These are phyloP conservation scores for Cotesia chilonis DNA, from an alignment of 1,140 invertebrate species.

Conservation along the genomic window DNA sequence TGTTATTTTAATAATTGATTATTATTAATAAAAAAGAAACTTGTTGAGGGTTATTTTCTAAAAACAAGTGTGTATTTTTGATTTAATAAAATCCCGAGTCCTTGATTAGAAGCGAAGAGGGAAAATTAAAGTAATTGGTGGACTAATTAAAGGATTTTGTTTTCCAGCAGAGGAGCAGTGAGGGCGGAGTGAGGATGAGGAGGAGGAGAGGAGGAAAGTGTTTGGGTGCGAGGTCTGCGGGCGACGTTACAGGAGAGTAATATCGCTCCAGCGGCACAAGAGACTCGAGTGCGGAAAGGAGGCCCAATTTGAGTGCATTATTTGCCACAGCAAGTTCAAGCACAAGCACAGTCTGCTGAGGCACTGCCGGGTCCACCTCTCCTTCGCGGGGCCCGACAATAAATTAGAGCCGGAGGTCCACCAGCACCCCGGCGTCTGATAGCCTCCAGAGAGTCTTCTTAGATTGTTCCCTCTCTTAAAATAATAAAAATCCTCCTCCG, in stretches of 20 bases:
- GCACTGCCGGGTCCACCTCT: constrained; percentile 53
- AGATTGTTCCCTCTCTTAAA: too few relatives aligned
- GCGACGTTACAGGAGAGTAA: constrained; percentile 53
- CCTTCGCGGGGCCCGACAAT: constrained; percentile 8
- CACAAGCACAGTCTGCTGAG: constrained; percentile 60
- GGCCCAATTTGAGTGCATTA: constrained; percentile 58
- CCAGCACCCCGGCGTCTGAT: too few relatives aligned
- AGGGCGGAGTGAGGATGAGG: constrained; percentile 1
- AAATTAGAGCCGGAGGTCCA: constrained; percentile 10
- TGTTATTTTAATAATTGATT: constrained; percentile 46
- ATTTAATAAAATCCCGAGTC: neutral
- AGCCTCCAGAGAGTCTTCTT: too few relatives aligned
- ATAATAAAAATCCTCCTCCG: too few relatives aligned
- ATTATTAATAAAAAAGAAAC: constrained; percentile 54
- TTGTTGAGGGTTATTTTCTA: constrained; percentile 63
- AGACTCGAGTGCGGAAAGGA: constrained; percentile 61
- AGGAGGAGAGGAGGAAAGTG: constrained; percentile 36
- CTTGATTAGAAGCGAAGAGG: too few relatives aligned
- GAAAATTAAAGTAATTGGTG: too few relatives aligned
- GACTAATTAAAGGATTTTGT: constrained; percentile 34
- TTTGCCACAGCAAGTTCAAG: constrained; percentile 58
- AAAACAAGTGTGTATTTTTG: constrained; percentile 35
- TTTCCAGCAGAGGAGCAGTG: constrained; percentile 46
- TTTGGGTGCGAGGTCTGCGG: constrained; percentile 56
- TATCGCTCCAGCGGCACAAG: constrained; percentile 60